These are phyloP conservation scores for Drosophila suzukii DNA, from an alignment of 1,140 invertebrate species.

Conservation along the genomic window DNA sequence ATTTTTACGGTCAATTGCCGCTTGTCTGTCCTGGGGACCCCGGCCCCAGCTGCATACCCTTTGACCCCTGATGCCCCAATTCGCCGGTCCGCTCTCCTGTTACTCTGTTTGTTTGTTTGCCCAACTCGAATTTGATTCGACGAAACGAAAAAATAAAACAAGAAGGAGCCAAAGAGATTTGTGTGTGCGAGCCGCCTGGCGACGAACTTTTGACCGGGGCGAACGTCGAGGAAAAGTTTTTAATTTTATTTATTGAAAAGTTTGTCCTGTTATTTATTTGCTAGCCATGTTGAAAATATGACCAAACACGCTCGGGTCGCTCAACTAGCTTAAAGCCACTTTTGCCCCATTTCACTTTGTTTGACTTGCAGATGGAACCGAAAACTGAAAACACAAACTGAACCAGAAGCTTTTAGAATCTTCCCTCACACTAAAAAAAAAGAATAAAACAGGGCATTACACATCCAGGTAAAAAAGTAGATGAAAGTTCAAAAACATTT, in stretches of 20 bases:
- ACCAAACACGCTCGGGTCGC: constrained; percentile 53
- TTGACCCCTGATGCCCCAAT: constrained; percentile 5
- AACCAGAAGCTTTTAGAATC: constrained; percentile 16
- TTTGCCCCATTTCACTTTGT: constrained; percentile 44
- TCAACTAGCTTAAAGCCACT: constrained; percentile 61
- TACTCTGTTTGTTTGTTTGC: constrained; percentile 71
- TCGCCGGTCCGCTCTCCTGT: constrained; percentile 40
- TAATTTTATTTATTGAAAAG: constrained; percentile 83
- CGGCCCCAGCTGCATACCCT: neutral
- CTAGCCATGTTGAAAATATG: constrained; percentile 78
- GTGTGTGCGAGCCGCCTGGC: constrained; percentile 52
- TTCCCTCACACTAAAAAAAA: constrained; percentile 8
- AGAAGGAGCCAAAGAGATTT: constrained; percentile 39
- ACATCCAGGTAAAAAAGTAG: constrained; percentile 1
- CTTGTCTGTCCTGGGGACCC: constrained; percentile 57
- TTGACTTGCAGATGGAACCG: constrained; percentile 44
- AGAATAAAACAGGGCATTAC: neutral
- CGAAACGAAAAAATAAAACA: constrained; percentile 30
- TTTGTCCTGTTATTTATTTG: constrained; percentile 81
- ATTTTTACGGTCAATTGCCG: constrained; percentile 82
- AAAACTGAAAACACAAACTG: constrained; percentile 39
- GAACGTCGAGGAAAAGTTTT: constrained; percentile 64
- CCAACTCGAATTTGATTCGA: constrained; percentile 71
- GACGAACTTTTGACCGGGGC: constrained; percentile 73
- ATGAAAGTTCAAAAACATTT: neutral